A percentile compares a stretch with the other conserved stretches of the same genome.
Evolutionary conservation across 2,888 invertebrate genomes (phyloP).

Genomic region (Odiellus spinosus): DNA sequence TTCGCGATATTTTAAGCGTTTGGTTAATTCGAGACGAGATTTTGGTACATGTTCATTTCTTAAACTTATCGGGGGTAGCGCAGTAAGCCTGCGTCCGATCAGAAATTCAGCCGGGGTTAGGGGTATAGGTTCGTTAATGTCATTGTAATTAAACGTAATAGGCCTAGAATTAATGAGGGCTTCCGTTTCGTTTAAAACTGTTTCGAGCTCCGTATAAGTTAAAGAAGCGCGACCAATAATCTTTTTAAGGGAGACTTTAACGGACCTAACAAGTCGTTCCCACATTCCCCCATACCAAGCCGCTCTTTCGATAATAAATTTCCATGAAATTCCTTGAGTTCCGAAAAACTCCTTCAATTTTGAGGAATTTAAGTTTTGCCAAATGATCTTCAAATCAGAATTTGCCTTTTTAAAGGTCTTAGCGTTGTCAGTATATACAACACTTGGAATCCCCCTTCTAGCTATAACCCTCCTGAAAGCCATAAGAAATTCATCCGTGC

Average conservation of each 20-base stretch:
- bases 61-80: no score
- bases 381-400: conserved; percentile 22
- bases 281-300: conserved; percentile 33
- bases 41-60: no score
- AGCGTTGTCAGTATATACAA: conserved; percentile 29
- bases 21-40: no score
- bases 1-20: no score
- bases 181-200: conserved; percentile 23
- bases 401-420: conserved; percentile 27
- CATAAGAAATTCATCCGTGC: conserved; percentile 23
- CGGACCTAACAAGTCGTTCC: conserved; percentile 28
- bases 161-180: conserved; percentile 26
- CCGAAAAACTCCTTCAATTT: conserved; percentile 2
- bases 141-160: conserved; percentile 23
- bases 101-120: no score
- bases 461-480: conserved; percentile 25
- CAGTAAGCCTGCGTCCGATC: no score
- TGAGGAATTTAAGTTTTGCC: conserved; percentile 6
- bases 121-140: conserved; percentile 12
- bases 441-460: conserved; percentile 23
- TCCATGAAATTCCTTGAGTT: conserved; percentile 20
- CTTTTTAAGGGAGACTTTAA: conserved; percentile 27
- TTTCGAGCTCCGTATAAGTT: conserved; percentile 25
- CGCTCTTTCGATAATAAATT: conserved; percentile 29
- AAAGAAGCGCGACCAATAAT: conserved; percentile 28